These are phyloP conservation scores for Brachionus rotundiformis DNA, from an alignment of 1,140 invertebrate genomes.

Conservation along the genomic window DNA sequence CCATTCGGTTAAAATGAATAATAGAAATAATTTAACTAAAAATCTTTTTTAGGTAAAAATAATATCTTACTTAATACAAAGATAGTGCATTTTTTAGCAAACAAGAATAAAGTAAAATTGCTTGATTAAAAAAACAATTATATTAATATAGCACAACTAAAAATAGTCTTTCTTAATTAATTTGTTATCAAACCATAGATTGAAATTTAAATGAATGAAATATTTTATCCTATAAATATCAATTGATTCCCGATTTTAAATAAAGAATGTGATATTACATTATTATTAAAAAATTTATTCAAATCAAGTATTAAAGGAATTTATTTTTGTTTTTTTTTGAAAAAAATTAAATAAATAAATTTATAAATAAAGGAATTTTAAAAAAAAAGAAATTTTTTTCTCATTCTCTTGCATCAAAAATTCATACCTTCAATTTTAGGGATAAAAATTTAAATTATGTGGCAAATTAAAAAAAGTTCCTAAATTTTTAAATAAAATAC, in stretches of 20 bases:
- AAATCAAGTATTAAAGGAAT: not conserved
- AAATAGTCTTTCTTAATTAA: too few relatives aligned
- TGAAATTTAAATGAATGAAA: too few relatives aligned
- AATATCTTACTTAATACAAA: too few relatives aligned
- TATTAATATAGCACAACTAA: too few relatives aligned
- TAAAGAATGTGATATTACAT: not conserved
- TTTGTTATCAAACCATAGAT: too few relatives aligned
- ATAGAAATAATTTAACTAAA: not conserved
- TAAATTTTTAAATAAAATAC: not conserved
- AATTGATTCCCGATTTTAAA: too few relatives aligned
- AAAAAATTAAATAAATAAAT: constrained; percentile 21
- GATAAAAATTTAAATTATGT: not conserved
- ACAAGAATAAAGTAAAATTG: too few relatives aligned
- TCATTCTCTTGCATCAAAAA: not conserved
- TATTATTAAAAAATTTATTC: not conserved
- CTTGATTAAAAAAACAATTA: too few relatives aligned
- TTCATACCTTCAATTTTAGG: not conserved
- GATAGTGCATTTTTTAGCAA: too few relatives aligned
- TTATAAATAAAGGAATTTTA: not conserved
- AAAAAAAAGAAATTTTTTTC: not conserved
- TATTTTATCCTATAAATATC: too few relatives aligned
- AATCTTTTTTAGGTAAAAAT: too few relatives aligned
- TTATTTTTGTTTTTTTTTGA: not conserved
- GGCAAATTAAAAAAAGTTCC: constrained; percentile 2
- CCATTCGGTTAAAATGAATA: not conserved